Conservation (phyloP, 2,888 invertebrate species). For the Drosophila differens region DNA sequence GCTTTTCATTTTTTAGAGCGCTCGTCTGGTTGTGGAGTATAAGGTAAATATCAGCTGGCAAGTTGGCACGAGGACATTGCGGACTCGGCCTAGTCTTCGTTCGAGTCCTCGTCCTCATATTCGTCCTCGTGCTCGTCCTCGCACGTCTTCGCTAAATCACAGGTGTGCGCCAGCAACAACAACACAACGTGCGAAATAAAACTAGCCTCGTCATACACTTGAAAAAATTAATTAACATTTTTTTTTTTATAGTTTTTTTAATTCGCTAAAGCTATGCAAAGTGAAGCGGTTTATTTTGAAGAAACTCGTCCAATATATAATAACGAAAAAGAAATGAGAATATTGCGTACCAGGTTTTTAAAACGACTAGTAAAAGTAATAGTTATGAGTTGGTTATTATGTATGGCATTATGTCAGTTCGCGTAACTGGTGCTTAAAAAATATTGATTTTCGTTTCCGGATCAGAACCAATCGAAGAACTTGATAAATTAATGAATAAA, state of each 20-base stretch:
- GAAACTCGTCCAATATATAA: background rate
- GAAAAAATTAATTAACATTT: background rate
- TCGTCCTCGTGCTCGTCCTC: constrained; percentile 40
- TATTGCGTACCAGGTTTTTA: background rate
- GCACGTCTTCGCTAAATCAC: constrained; percentile 74
- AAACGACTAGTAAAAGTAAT: background rate
- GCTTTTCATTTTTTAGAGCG: constrained; percentile 23
- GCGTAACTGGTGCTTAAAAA: background rate
- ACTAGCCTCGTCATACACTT: constrained; percentile 34
- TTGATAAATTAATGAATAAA: background rate
- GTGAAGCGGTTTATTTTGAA: background rate
- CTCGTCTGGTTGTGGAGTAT: constrained; percentile 47
- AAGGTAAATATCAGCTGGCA: constrained; percentile 76
- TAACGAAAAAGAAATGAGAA: background rate
- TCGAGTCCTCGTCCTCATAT: constrained; percentile 41
- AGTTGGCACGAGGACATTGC: constrained; percentile 57
- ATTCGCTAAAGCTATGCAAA: background rate
- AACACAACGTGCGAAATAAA: constrained; percentile 59
- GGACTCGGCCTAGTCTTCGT: constrained; percentile 51
- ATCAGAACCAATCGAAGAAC: background rate
- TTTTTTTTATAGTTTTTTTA: background rate
- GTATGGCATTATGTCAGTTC: background rate
- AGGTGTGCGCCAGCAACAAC: constrained; percentile 64
- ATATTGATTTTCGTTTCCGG: background rate
- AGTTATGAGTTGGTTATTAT: background rate